phyloP scores from a whole-genome alignment of 2,113 vertebrate genomes.

The Oenanthe oenanthe region DNA sequence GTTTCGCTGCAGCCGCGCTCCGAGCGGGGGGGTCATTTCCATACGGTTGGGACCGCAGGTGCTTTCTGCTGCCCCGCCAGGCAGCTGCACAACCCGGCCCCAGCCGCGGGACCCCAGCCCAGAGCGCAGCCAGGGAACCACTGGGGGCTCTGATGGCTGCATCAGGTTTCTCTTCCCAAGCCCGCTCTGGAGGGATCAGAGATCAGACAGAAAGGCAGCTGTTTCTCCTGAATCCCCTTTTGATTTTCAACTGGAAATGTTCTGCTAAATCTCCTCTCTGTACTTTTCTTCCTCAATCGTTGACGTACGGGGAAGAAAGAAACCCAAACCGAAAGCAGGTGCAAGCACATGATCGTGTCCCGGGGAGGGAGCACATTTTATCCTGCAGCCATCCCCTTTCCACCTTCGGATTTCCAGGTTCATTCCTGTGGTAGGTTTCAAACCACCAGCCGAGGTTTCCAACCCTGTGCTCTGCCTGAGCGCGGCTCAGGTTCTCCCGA shows the following conservation, averaged over 20 bases:
- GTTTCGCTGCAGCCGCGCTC: conserved; percentile 9
- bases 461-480: neutral
- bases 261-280: neutral
- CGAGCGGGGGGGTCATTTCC: conserved; percentile 38
- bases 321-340: neutral
- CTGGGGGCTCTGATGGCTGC: neutral
- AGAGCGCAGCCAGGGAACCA: neutral
- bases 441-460: neutral
- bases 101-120: neutral
- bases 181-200: neutral
- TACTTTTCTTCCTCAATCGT: neutral
- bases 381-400: neutral
- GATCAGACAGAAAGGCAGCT: neutral
- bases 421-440: neutral
- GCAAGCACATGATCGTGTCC: neutral
- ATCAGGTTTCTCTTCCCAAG: conserved; percentile 14
- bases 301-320: neutral
- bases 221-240: neutral
- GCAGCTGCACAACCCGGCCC: neutral
- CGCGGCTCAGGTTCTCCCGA: neutral
- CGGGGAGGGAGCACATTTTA: fast-evolving
- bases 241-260: neutral
- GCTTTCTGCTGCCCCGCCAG: conserved; percentile 58
- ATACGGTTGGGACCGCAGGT: conserved; percentile 66
- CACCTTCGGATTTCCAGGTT: neutral